Evolutionary conservation across 37 sponge, comb jelly and placozoan species (phyloP).

Genomic region (Ianthella basta): DNA sequence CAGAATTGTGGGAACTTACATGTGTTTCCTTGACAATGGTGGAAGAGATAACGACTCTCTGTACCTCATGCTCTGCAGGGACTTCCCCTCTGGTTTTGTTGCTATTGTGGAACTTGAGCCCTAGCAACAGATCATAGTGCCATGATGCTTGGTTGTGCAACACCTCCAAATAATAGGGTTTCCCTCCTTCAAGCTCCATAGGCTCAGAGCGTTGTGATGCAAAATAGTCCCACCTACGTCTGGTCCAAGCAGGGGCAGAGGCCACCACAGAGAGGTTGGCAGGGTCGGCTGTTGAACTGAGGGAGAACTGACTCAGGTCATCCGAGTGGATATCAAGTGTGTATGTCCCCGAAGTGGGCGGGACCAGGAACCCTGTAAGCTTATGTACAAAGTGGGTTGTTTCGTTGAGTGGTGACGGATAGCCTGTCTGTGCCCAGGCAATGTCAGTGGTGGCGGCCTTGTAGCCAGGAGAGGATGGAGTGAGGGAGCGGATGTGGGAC

Average conservation of each 20-base stretch:
- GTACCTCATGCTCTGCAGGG: conserved; percentile 62
- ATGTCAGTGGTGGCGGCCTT: conserved; percentile 3
- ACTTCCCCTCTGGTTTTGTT: conserved; percentile 16
- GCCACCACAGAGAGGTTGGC: conserved; percentile 49
- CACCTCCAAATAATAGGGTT: conserved; percentile 62
- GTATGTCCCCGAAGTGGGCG: conserved; percentile 69
- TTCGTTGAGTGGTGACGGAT: conserved; percentile 43
- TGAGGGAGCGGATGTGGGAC: neutral
- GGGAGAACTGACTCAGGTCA: conserved; percentile 56
- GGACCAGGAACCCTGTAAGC: conserved; percentile 78
- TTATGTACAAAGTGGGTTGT: conserved; percentile 38
- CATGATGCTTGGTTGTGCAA: conserved; percentile 39
- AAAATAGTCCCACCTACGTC: conserved; percentile 40
- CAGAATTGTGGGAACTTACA: conserved; percentile 51
- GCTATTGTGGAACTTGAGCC: conserved; percentile 63
- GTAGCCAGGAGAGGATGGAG: neutral
- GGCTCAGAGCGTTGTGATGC: conserved; percentile 54
- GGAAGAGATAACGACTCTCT: conserved; percentile 53
- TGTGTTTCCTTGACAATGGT: conserved; percentile 51
- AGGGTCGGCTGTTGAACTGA: conserved; percentile 58
- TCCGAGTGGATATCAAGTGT: conserved; percentile 72
- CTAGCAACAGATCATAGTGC: conserved; percentile 47
- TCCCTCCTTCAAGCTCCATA: conserved; percentile 57
- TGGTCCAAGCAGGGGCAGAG: conserved; percentile 16
- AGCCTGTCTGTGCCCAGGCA: neutral